phyloP scores from a whole-genome alignment of 2,113 vertebrate genomes.

The Phasianus colchicus region DNA sequence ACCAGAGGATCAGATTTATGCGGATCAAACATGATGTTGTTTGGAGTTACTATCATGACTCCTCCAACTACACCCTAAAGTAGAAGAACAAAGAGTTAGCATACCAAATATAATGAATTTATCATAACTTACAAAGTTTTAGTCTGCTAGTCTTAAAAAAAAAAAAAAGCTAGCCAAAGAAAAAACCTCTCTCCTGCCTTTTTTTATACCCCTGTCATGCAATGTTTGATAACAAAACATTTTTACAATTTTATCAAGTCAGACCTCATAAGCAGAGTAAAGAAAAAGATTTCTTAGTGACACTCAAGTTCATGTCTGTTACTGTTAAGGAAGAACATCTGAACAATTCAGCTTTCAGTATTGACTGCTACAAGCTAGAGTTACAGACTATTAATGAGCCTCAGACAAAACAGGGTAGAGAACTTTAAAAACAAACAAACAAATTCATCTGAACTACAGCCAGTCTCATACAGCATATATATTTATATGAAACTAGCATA shows the following conservation, averaged over 20 bases:
- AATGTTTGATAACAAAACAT: neutral
- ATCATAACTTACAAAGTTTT: neutral
- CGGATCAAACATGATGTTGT: constrained; percentile 99
- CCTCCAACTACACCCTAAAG: constrained; percentile 94
- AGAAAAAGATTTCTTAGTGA: neutral
- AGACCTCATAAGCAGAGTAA: neutral
- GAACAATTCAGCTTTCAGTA: neutral
- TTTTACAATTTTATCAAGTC: neutral
- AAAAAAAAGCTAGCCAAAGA: neutral
- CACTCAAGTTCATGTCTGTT: neutral
- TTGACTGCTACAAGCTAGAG: neutral
- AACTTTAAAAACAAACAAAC: neutral
- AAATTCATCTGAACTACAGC: neutral
- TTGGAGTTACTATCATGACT: constrained; percentile 97
- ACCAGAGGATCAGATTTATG: constrained; percentile 98
- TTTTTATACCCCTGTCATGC: neutral
- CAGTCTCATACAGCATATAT: neutral
- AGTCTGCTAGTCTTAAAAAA: neutral
- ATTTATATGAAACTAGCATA: neutral
- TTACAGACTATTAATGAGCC: neutral
- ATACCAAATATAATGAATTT: neutral
- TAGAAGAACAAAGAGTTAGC: constrained; percentile 9
- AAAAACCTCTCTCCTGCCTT: neutral
- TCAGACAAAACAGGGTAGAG: neutral
- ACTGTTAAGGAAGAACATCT: neutral